Conservation (phyloP, 2,797 vertebrate genomes). For the Falco peregrinus region DNA sequence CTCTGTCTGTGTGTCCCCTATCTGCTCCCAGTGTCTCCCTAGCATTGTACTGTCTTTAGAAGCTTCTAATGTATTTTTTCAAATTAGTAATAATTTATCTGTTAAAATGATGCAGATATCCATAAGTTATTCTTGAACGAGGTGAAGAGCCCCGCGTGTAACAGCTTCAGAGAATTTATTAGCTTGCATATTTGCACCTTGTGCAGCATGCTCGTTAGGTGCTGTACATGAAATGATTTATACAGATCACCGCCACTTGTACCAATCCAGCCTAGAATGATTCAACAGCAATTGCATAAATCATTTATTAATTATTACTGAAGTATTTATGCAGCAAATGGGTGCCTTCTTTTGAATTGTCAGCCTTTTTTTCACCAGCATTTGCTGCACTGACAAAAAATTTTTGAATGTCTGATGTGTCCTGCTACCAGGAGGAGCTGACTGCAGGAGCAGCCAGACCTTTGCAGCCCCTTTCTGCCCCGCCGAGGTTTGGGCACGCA, state of each 20-base stretch:
- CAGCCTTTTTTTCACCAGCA: background rate
- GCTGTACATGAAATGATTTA: background rate
- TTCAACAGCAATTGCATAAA: background rate
- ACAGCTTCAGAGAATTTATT: background rate
- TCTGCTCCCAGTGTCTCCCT: background rate
- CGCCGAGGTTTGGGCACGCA: background rate
- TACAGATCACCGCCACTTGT: background rate
- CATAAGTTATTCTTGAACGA: background rate
- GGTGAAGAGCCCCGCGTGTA: background rate
- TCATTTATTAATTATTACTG: constrained; percentile 22
- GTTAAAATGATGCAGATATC: constrained; percentile 3
- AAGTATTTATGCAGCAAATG: background rate
- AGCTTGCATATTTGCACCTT: background rate
- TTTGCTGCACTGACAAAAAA: background rate
- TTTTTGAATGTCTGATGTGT: background rate
- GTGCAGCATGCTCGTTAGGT: background rate
- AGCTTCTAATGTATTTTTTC: background rate
- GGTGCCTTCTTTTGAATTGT: background rate
- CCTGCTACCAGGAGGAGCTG: rapidly evolving
- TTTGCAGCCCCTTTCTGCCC: background rate
- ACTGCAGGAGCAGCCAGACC: too few species aligned
- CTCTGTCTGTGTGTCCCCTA: background rate
- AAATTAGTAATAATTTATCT: background rate
- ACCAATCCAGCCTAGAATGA: constrained; percentile 10
- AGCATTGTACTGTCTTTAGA: background rate